phyloP scores from a whole-genome alignment of 2,888 invertebrate genomes.

The Andricus curvator region DNA sequence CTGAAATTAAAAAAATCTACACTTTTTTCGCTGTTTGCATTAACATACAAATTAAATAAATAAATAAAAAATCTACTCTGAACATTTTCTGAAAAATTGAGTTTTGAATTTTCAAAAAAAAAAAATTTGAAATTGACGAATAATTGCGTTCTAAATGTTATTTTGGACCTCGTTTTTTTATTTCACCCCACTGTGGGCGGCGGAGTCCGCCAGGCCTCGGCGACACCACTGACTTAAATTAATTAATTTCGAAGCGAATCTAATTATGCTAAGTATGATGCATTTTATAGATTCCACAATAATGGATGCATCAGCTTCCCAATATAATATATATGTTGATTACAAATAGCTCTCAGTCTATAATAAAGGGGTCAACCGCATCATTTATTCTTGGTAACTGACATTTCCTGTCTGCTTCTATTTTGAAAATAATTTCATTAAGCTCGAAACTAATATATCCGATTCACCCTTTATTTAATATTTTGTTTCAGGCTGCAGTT shows the following conservation, averaged over 20 bases:
- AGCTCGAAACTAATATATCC: not conserved
- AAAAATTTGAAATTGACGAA: too few relatives aligned
- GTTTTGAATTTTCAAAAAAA: too few relatives aligned
- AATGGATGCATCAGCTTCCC: slow-evolving; percentile 2
- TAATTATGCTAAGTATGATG: not conserved
- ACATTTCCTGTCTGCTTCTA: not conserved
- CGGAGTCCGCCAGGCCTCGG: too few relatives aligned
- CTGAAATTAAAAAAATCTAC: too few relatives aligned
- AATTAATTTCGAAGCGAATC: not conserved
- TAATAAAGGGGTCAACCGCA: slow-evolving; percentile 16
- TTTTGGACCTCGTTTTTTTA: too few relatives aligned
- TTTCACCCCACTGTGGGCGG: too few relatives aligned
- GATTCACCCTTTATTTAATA: slow-evolving; percentile 12
- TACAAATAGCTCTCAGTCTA: slow-evolving; percentile 23
- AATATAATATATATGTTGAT: slow-evolving; percentile 14
- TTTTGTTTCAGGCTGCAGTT: slow-evolving; percentile 88
- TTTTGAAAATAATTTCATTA: not conserved
- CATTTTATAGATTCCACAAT: not conserved
- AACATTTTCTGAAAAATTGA: too few relatives aligned
- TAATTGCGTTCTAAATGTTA: too few relatives aligned
- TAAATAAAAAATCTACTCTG: too few relatives aligned
- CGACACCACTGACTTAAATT: too few relatives aligned
- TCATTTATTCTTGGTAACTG: not conserved
- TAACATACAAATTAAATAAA: too few relatives aligned
- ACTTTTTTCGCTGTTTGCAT: too few relatives aligned